A percentile compares a stretch with the other conserved stretches of the same genome.
phyloP scores from a whole-genome alignment of 2,888 invertebrate species.

The Ophion slaviceki region DNA sequence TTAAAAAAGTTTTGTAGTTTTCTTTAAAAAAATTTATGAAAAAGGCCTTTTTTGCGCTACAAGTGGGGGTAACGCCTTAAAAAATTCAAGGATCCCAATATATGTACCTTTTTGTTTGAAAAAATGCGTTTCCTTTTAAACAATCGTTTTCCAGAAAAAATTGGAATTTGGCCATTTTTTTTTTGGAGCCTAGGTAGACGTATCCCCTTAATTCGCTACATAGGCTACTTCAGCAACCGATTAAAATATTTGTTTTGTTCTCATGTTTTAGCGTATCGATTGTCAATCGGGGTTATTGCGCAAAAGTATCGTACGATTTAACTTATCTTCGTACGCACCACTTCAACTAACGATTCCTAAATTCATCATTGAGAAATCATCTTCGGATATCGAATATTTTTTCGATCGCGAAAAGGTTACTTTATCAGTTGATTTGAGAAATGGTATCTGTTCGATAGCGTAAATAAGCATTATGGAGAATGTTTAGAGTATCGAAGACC shows the following conservation, averaged over 20 bases:
- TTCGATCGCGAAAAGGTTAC: not conserved
- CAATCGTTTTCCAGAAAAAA: too few species aligned
- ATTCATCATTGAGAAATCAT: not conserved
- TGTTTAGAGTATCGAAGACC: too few species aligned
- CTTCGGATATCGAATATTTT: not conserved
- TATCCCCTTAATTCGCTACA: not conserved
- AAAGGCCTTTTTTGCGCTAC: too few species aligned
- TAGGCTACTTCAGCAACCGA: constrained; percentile 5
- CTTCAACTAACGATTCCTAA: not conserved
- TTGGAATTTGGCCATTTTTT: too few species aligned
- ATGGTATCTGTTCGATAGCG: not conserved
- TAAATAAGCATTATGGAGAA: too few species aligned
- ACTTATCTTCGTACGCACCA: not conserved
- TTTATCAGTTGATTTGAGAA: not conserved
- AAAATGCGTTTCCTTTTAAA: too few species aligned
- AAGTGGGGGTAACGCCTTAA: too few species aligned
- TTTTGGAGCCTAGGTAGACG: too few species aligned
- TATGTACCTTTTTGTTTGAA: too few species aligned
- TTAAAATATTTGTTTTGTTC: constrained; percentile 16
- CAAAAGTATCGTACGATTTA: not conserved
- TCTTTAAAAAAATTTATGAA: too few species aligned
- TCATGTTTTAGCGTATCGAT: not conserved
- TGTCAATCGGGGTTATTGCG: not conserved
- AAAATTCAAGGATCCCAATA: too few species aligned
- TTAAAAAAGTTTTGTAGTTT: too few species aligned